A percentile compares a stretch with the other conserved stretches of the same genome.
Conservation (phyloP, 2,888 invertebrate genomes). For the Chrysotoxum bicinctum region DNA sequence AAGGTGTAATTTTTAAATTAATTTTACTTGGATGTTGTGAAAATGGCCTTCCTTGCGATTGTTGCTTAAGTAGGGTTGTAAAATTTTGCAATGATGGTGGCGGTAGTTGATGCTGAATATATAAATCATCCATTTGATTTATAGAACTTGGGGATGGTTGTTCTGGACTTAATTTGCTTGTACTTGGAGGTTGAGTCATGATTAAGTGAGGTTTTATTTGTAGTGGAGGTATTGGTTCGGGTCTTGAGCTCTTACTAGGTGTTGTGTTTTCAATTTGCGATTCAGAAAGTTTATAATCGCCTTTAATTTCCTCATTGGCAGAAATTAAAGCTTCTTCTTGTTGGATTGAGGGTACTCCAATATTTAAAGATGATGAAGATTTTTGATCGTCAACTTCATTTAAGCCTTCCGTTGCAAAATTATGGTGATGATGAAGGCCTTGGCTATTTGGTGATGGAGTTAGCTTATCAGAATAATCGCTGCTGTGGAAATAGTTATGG, state of each 20-base stretch:
- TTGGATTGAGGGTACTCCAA: background rate
- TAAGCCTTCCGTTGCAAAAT: conserved; percentile 1
- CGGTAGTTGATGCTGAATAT: background rate
- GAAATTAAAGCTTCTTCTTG: background rate
- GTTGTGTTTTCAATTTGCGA: background rate
- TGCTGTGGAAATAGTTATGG: conserved; percentile 24
- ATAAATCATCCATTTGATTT: conserved; percentile 44
- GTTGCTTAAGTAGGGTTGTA: background rate
- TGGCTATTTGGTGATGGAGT: background rate
- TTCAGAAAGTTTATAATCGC: background rate
- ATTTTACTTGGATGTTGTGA: background rate
- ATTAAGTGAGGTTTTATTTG: background rate
- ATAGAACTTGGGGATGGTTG: background rate
- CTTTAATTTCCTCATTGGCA: background rate
- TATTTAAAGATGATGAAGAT: conserved; percentile 42
- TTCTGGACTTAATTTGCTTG: background rate
- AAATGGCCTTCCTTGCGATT: conserved; percentile 42
- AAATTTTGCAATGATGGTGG: background rate
- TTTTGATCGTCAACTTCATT: conserved; percentile 56
- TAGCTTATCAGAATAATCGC: conserved; percentile 6
- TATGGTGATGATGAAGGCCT: background rate
- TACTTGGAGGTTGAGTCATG: too few relatives aligned
- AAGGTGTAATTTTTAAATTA: background rate
- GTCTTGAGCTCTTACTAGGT: background rate
- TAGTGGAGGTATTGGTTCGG: background rate